These are phyloP conservation scores for Euproctis similis DNA, from an alignment of 2,888 invertebrate genomes.

Conservation along the genomic window DNA sequence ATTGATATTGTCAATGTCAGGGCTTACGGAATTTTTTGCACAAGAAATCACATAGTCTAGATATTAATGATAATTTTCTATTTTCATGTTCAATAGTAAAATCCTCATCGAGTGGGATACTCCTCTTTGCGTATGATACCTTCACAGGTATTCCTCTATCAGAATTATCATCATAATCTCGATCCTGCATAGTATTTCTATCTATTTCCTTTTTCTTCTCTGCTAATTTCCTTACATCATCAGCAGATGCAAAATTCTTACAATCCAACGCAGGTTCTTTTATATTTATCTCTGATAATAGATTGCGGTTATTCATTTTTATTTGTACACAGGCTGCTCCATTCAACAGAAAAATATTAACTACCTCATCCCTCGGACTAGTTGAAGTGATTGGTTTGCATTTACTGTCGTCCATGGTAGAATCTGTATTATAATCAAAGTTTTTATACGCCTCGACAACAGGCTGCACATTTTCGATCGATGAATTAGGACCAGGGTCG, in stretches of 20 bases:
- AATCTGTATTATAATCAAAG: constrained; percentile 43
- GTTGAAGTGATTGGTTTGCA: constrained; percentile 14
- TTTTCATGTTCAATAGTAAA: constrained; percentile 29
- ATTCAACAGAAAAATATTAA: constrained; percentile 40
- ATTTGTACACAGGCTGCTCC: constrained; percentile 37
- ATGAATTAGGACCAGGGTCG: background rate
- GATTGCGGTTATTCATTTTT: constrained; percentile 42
- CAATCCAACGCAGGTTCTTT: constrained; percentile 23
- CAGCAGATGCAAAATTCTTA: constrained; percentile 44
- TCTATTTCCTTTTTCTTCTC: constrained; percentile 44
- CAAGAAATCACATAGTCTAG: constrained; percentile 51
- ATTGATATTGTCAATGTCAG: constrained; percentile 17
- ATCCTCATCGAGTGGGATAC: constrained; percentile 50
- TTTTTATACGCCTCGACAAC: constrained; percentile 32
- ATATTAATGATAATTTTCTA: constrained; percentile 45
- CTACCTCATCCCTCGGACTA: constrained; percentile 31
- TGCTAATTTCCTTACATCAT: constrained; percentile 42
- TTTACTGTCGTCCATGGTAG: constrained; percentile 30
- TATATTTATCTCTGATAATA: constrained; percentile 53
- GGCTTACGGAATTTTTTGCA: constrained; percentile 53
- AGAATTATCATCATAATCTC: constrained; percentile 14
- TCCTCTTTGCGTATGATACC: constrained; percentile 48
- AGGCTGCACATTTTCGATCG: background rate
- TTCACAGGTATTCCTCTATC: constrained; percentile 59
- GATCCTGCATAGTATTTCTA: constrained; percentile 25